These are phyloP conservation scores for Bufo gargarizans DNA, from an alignment of 2,113 vertebrate species.

Conservation along the genomic window DNA sequence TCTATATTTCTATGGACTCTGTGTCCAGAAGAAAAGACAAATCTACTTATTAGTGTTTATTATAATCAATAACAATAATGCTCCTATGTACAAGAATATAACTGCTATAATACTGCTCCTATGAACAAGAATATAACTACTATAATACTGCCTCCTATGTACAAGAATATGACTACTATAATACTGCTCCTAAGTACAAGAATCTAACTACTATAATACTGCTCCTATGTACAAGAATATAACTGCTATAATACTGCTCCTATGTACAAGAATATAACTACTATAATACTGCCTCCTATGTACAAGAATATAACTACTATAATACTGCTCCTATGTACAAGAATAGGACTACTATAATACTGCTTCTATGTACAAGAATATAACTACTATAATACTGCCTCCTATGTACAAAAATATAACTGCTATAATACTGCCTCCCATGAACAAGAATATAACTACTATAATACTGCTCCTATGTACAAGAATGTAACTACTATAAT, in stretches of 20 bases:
- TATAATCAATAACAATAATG: not conserved
- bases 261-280: not conserved
- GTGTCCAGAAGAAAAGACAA: too few relatives aligned
- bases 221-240: not conserved
- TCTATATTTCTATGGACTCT: too few relatives aligned
- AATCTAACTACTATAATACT: slow-evolving; percentile 1
- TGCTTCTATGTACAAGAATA: slow-evolving; percentile 2
- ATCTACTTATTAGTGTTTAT: too few relatives aligned
- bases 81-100: slow-evolving; percentile 1
- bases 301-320: slow-evolving; percentile 6
- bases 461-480: not conserved
- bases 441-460: slow-evolving; percentile 2
- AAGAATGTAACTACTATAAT: slow-evolving; percentile 7
- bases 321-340: not conserved
- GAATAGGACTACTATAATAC: not conserved
- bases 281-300: not conserved
- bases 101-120: slow-evolving; percentile 1
- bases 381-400: not conserved
- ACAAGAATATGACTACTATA: slow-evolving; percentile 6
- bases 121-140: not conserved
- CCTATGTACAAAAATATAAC: not conserved
- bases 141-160: not conserved
- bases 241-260: slow-evolving; percentile 1
- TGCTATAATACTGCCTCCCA: not conserved
- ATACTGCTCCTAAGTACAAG: slow-evolving; percentile 1